Conservation (phyloP, 2,797 vertebrate species). For the Thamnophis elegans region DNA sequence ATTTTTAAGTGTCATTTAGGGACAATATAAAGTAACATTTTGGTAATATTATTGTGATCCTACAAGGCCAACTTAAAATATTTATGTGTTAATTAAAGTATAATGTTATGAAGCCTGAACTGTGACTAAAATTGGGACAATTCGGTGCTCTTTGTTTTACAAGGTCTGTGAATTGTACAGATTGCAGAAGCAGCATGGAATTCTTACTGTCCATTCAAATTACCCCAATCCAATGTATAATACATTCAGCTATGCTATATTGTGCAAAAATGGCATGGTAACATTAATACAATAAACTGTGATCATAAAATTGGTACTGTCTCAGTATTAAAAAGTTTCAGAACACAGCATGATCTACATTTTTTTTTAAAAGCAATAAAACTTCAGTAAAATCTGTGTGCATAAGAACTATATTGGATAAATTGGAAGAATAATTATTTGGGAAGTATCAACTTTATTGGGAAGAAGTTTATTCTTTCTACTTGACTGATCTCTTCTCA, state of each 20-base stretch:
- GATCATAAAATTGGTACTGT: slow-evolving; percentile 56
- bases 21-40: slow-evolving; percentile 57
- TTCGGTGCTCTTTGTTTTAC: slow-evolving; percentile 55
- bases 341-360: slow-evolving; percentile 32
- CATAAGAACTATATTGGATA: slow-evolving; percentile 19
- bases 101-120: slow-evolving; percentile 56
- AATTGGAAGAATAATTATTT: slow-evolving; percentile 14
- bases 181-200: slow-evolving; percentile 45
- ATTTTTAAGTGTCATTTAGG: slow-evolving; percentile 46
- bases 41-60: slow-evolving; percentile 58
- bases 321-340: slow-evolving; percentile 51
- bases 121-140: slow-evolving; percentile 55
- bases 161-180: slow-evolving; percentile 56
- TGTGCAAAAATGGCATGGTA: slow-evolving; percentile 59
- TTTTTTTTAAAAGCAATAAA: slow-evolving; percentile 27
- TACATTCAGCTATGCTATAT: slow-evolving; percentile 48
- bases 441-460: neutral
- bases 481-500: neutral
- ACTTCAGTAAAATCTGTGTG: neutral
- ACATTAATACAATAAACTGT: slow-evolving; percentile 60
- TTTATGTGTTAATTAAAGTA: slow-evolving; percentile 67
- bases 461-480: neutral
- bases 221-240: slow-evolving; percentile 43
- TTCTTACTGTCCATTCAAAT: slow-evolving; percentile 52
- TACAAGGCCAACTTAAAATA: slow-evolving; percentile 67